Evolutionary conservation across 2,113 vertebrate genomes (phyloP).

Genomic region (Struthio camelus): DNA sequence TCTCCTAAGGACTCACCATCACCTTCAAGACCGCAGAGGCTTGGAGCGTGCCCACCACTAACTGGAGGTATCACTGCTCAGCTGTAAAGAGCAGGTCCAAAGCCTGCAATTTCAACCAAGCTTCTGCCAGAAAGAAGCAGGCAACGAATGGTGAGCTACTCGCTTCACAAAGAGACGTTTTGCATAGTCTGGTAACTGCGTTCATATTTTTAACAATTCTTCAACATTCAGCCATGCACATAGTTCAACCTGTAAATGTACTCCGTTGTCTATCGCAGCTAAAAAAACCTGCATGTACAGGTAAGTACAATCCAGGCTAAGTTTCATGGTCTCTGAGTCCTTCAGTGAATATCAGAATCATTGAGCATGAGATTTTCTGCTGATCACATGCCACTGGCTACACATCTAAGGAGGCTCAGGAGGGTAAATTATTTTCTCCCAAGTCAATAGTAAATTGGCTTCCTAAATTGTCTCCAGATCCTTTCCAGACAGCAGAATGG

Average conservation of each 20-base stretch:
- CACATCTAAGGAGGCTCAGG: slow-evolving; percentile 33
- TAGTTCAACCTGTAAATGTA: background rate
- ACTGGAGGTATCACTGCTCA: background rate
- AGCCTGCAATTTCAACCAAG: background rate
- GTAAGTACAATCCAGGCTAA: background rate
- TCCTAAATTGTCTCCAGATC: slow-evolving; percentile 66
- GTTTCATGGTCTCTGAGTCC: background rate
- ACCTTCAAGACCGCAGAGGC: background rate
- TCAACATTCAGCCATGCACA: fast-evolving
- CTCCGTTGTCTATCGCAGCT: background rate
- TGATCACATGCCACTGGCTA: slow-evolving; percentile 30
- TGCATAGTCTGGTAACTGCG: background rate
- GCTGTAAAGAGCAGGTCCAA: background rate
- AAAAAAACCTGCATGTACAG: background rate
- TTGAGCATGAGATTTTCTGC: background rate
- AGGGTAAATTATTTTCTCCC: slow-evolving; percentile 55
- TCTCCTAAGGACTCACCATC: no score
- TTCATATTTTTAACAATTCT: background rate
- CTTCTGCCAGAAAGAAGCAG: fast-evolving
- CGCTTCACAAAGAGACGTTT: background rate
- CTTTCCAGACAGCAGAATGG: slow-evolving; percentile 66
- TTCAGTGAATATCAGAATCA: background rate
- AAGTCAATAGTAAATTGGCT: slow-evolving; percentile 61
- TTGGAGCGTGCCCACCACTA: fast-evolving
- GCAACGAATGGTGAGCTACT: fast-evolving